Conservation (phyloP, 2,113 vertebrate species). For the Uria aalge region DNA sequence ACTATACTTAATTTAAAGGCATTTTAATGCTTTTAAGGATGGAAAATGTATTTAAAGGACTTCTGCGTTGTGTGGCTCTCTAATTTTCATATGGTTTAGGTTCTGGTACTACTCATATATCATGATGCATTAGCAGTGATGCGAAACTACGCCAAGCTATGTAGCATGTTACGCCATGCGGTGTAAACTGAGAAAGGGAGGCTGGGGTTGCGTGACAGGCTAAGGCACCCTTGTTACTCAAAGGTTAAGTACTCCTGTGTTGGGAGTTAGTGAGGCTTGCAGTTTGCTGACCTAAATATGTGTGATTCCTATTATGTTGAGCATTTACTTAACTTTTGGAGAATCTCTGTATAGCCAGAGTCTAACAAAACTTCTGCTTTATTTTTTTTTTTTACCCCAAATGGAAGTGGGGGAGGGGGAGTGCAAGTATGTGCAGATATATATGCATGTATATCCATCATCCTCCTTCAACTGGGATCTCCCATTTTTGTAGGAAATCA, state of each 20-base stretch:
- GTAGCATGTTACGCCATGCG: rapidly evolving
- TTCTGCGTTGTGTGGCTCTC: neutral
- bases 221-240: neutral
- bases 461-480: neutral
- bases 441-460: neutral
- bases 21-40: neutral
- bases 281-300: neutral
- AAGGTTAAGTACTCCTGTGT: neutral
- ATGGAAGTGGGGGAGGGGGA: neutral
- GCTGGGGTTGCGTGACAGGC: neutral
- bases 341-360: neutral
- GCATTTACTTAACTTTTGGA: neutral
- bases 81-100: neutral
- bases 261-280: neutral
- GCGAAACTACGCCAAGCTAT: rapidly evolving
- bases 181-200: neutral
- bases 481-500: neutral
- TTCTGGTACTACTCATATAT: neutral
- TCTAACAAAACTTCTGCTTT: neutral
- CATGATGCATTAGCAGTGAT: neutral
- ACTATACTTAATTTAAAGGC: neutral
- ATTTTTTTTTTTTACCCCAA: neutral
- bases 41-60: neutral
- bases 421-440: neutral
- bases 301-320: neutral